Conservation (phyloP, 2,797 vertebrate genomes). For the Silurus aristotelis region DNA sequence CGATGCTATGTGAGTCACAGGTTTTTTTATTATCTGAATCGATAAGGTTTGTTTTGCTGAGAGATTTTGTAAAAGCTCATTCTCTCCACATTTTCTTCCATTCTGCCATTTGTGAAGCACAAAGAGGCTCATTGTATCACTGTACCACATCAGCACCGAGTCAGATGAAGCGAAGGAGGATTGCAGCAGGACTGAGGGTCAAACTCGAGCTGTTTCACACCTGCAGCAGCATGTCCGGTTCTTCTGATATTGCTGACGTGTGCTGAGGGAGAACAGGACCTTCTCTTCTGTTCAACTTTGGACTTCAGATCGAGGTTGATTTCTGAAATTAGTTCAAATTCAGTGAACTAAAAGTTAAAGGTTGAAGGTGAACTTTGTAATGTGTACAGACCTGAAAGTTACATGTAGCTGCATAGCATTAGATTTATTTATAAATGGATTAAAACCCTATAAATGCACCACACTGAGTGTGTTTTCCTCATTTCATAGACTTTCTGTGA, state of each 20-base stretch:
- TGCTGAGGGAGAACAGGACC: constrained; percentile 22
- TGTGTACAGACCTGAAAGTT: background rate
- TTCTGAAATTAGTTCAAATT: constrained; percentile 26
- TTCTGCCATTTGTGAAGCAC: background rate
- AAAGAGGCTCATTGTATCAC: background rate
- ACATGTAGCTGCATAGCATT: background rate
- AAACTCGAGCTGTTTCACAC: constrained; percentile 22
- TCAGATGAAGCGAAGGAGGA: background rate
- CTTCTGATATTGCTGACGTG: constrained; percentile 33
- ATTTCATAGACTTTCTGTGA: background rate
- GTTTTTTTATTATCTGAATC: background rate
- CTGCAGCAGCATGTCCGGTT: constrained; percentile 38
- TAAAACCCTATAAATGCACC: background rate
- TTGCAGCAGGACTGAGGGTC: background rate
- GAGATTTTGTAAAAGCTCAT: background rate
- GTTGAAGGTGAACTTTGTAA: background rate
- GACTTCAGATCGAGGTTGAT: constrained; percentile 11
- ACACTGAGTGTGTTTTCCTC: background rate
- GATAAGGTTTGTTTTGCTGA: background rate
- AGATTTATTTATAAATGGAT: background rate
- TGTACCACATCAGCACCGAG: background rate
- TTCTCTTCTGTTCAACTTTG: constrained; percentile 33
- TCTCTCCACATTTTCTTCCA: background rate
- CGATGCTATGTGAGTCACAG: background rate
- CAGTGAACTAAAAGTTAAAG: background rate